Conservation (phyloP, 2,888 invertebrate species). For the Plagiodera versicolora region DNA sequence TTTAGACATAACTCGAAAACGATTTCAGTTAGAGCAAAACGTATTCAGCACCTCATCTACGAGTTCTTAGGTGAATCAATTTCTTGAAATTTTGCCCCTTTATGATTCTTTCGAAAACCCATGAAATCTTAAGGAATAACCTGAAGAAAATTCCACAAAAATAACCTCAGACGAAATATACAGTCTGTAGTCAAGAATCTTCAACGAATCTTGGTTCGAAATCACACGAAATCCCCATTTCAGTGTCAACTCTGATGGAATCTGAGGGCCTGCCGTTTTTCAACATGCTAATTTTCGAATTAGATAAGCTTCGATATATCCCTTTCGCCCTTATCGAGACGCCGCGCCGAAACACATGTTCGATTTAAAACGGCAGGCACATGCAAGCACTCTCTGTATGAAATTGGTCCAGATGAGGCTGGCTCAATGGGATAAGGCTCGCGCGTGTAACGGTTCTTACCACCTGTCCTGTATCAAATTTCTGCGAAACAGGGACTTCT, state of each 20-base stretch:
- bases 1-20: too few species aligned
- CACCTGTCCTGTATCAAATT: constrained; percentile 15
- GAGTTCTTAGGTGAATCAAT: too few species aligned
- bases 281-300: background rate
- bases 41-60: too few species aligned
- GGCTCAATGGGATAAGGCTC: constrained; percentile 10
- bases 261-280: background rate
- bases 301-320: background rate
- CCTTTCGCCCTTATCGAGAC: background rate
- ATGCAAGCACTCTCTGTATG: background rate
- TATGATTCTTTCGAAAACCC: too few species aligned
- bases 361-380: background rate
- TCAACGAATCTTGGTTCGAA: too few species aligned
- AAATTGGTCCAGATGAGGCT: constrained; percentile 14
- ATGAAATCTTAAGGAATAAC: too few species aligned
- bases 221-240: too few species aligned
- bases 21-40: too few species aligned
- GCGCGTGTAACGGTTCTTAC: constrained; percentile 19
- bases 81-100: too few species aligned
- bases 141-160: too few species aligned
- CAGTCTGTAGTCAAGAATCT: too few species aligned
- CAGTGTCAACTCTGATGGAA: background rate
- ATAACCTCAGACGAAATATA: too few species aligned
- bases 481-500: background rate
- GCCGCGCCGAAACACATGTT: background rate